A percentile compares a stretch with the other conserved stretches of the same genome.
These are phyloP conservation scores for Calliopsis andreniformis DNA, from an alignment of 1,140 invertebrate genomes.

Conservation along the genomic window DNA sequence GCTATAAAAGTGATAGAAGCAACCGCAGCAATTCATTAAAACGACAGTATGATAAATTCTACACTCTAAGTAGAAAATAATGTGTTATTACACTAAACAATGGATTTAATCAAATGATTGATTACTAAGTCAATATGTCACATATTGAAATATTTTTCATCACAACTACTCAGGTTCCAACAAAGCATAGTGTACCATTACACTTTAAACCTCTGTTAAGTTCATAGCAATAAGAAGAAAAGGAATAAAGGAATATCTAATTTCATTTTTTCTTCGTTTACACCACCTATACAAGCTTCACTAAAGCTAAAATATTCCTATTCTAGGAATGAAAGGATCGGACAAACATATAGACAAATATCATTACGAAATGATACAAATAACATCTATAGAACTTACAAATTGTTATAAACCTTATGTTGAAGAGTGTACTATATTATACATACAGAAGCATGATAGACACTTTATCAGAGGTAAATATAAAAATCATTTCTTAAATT, in stretches of 20 bases:
- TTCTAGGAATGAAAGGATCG: background rate
- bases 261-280: background rate
- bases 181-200: slow-evolving; percentile 7
- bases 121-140: slow-evolving; percentile 16
- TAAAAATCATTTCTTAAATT: slow-evolving; percentile 12
- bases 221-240: slow-evolving; percentile 10
- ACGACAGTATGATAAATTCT: slow-evolving; percentile 15
- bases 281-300: background rate
- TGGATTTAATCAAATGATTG: slow-evolving; percentile 9
- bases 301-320: slow-evolving; percentile 10
- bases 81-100: background rate
- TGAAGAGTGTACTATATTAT: slow-evolving; percentile 19
- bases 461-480: slow-evolving; percentile 17
- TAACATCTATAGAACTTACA: slow-evolving; percentile 19
- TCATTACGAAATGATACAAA: background rate
- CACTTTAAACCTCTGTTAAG: background rate
- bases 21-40: slow-evolving; percentile 14
- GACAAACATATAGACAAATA: slow-evolving; percentile 8
- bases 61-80: background rate
- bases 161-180: slow-evolving; percentile 15
- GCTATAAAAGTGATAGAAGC: background rate
- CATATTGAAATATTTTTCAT: slow-evolving; percentile 22
- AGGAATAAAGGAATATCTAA: background rate
- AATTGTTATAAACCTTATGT: slow-evolving; percentile 21
- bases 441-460: slow-evolving; percentile 16